phyloP scores from a whole-genome alignment of 2,888 invertebrate species.

The Zygaena filipendulae region DNA sequence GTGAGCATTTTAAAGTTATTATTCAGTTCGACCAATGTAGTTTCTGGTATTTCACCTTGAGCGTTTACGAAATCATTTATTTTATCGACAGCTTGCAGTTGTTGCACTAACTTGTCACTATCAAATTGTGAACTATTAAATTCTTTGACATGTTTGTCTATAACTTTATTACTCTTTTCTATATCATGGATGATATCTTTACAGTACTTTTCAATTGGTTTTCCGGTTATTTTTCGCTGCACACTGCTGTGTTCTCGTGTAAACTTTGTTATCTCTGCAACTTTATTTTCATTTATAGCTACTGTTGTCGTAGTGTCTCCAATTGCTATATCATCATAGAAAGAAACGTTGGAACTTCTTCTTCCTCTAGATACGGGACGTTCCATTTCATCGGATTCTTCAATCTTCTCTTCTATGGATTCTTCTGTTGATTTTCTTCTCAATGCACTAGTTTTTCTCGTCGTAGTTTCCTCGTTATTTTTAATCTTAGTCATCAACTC shows the following conservation, averaged over 20 bases:
- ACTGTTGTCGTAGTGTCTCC: constrained; percentile 29
- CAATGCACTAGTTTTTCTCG: constrained; percentile 39
- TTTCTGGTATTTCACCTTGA: constrained; percentile 35
- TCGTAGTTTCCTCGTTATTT: constrained; percentile 31
- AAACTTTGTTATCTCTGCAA: background rate
- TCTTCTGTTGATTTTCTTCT: constrained; percentile 42
- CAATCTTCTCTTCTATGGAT: constrained; percentile 42
- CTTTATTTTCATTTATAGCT: constrained; percentile 24
- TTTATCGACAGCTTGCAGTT: constrained; percentile 59
- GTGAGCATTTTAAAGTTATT: constrained; percentile 52
- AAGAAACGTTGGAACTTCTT: constrained; percentile 42
- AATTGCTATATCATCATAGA: constrained; percentile 28
- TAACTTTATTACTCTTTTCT: constrained; percentile 51
- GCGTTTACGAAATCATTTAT: constrained; percentile 53
- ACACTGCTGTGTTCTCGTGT: constrained; percentile 29
- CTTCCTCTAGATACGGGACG: constrained; percentile 49
- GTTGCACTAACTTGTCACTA: constrained; percentile 55
- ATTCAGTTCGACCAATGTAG: constrained; percentile 42
- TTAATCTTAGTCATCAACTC: constrained; percentile 53
- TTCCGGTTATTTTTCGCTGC: constrained; percentile 33
- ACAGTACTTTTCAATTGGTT: constrained; percentile 50
- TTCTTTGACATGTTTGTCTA: constrained; percentile 61
- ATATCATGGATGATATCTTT: constrained; percentile 55
- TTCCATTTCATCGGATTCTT: constrained; percentile 28
- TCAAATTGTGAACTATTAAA: constrained; percentile 51